Conservation (phyloP, 2,888 invertebrate species). For the Camponotus fellah region DNA sequence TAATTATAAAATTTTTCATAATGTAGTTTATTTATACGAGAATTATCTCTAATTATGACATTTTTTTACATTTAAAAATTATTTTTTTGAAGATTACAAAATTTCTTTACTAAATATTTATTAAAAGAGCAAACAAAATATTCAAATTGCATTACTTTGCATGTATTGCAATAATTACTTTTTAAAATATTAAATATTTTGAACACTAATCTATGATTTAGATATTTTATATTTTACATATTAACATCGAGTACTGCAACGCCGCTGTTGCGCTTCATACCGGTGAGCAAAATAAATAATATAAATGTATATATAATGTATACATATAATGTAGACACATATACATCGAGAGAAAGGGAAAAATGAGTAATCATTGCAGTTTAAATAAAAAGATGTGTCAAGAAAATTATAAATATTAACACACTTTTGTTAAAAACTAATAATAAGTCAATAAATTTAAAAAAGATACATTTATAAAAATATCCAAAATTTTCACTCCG, state of each 20-base stretch:
- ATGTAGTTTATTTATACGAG: neutral
- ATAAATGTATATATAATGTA: neutral
- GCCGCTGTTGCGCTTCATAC: neutral
- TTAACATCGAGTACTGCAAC: neutral
- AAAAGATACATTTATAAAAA: no score
- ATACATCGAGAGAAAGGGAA: no score
- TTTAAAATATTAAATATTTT: neutral
- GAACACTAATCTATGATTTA: neutral
- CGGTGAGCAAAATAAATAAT: neutral
- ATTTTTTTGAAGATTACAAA: neutral
- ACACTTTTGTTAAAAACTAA: no score
- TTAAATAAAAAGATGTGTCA: no score
- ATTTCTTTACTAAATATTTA: constrained; percentile 1
- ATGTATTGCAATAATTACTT: neutral
- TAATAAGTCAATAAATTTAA: no score
- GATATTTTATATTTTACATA: constrained; percentile 1
- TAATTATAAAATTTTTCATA: neutral
- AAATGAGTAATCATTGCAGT: no score
- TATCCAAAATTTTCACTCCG: no score
- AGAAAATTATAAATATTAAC: no score
- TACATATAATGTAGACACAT: no score
- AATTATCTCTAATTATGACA: neutral
- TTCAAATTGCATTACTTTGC: neutral
- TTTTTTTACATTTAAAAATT: neutral
- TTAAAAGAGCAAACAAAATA: neutral